Percentiles rank a stretch among this genome's conserved stretches.
phyloP scores from a whole-genome alignment of 1,140 invertebrate genomes.

The Drosophila insularis region DNA sequence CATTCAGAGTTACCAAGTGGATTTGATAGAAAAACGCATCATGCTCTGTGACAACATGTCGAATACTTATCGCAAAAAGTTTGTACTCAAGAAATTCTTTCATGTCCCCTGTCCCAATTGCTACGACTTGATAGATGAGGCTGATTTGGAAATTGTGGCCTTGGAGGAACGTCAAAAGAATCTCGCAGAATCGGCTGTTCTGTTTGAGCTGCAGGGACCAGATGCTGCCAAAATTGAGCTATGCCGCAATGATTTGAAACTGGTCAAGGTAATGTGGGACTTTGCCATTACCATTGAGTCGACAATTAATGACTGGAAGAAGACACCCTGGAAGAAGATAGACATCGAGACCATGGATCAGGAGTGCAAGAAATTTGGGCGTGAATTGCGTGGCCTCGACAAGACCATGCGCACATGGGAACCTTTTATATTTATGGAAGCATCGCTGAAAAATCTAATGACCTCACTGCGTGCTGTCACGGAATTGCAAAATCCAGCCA shows the following conservation, averaged over 20 bases:
- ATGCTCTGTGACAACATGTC: constrained; percentile 92
- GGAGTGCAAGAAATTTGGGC: constrained; percentile 95
- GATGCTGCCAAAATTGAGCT: constrained; percentile 91
- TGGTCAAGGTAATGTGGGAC: constrained; percentile 94
- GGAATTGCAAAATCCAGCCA: constrained; percentile 96
- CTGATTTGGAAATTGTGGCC: constrained; percentile 86
- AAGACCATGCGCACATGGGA: constrained; percentile 93
- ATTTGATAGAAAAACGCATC: constrained; percentile 85
- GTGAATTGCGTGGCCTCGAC: constrained; percentile 92
- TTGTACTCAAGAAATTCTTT: constrained; percentile 87
- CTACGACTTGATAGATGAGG: constrained; percentile 89
- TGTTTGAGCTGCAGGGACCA: constrained; percentile 93
- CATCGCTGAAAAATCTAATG: constrained; percentile 91
- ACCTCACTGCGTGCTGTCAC: constrained; percentile 94
- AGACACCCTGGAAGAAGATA: constrained; percentile 95
- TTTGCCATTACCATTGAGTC: constrained; percentile 91
- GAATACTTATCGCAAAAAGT: constrained; percentile 89
- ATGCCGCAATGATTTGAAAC: constrained; percentile 89
- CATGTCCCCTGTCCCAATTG: constrained; percentile 88
- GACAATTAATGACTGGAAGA: constrained; percentile 95
- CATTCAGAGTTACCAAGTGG: constrained; percentile 86
- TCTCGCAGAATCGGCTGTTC: constrained; percentile 88
- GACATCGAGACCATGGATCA: constrained; percentile 97
- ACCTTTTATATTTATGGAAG: constrained; percentile 86
- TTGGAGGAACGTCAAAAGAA: constrained; percentile 88